Evolutionary conservation across 1,140 invertebrate genomes (phyloP), one percentile per base, ranked within the genome.

Genomic region (Uloborus diversus): DNA sequence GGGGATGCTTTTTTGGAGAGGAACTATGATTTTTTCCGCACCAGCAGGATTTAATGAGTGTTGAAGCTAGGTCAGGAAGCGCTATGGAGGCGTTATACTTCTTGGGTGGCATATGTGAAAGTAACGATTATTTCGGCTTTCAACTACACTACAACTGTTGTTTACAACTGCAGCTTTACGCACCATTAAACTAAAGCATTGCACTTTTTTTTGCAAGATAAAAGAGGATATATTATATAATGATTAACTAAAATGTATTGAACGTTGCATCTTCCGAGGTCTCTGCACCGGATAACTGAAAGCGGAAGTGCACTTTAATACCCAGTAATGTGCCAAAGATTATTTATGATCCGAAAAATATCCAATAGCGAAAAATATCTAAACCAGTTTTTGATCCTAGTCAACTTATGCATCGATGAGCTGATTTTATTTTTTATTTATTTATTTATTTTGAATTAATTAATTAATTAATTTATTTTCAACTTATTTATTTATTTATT

Each of bases 41-140:
- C 23, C 17, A 17, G 14, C 17, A 30, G 13, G 33, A 33, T 5
- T 35, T 32, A 70, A 32, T 37, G 32, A 57, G 56, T 73, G 69
- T 33, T 20, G 35, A 61, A 13, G 5, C n/a, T n/a, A 14, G 20
- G 25, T 14, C 69, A 53, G 69, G 69, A 73, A 61, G 69, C 37
- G 69, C 17, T 42, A 13, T 32, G 2, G 62, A 51, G 30, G 23
- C 7, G 14, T 42, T 71, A 25, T 37, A 9, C 69, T 13, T 57
- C n/a, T 53, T 73, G 69, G 69, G 69, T 73, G 69, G 69, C 53
- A 73, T 73, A 73, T 61, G 56, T 35, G 56, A 47, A 61, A 30
- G 47, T 61, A 35, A 33, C 69, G 32, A 61, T 73, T 73, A 59
- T 28, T 4, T n/a, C 25, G 51, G n/a, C 14, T 35, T 30, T 14